Percentiles rank a stretch among this genome's conserved stretches.
Conservation (phyloP, 2,797 vertebrate species). For the Sebastes hubbsi region DNA sequence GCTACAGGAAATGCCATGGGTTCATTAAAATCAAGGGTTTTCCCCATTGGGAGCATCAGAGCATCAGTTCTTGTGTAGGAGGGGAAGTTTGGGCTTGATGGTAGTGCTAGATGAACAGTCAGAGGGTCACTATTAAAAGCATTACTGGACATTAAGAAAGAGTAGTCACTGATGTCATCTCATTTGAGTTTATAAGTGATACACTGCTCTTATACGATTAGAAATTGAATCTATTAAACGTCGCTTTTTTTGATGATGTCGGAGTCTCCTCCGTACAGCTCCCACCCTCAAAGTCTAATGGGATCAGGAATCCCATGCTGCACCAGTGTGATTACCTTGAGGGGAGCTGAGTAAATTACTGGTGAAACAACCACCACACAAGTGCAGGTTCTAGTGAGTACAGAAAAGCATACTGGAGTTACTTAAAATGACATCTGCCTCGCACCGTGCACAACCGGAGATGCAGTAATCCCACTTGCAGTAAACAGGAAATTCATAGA, state of each 20-base stretch:
- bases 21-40: slow-evolving; percentile 16
- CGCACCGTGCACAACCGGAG: neutral
- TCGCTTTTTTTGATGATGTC: neutral
- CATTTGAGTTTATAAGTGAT: neutral
- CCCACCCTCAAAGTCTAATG: neutral
- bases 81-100: neutral
- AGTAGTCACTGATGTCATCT: neutral
- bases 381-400: neutral
- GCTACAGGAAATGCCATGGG: slow-evolving; percentile 40
- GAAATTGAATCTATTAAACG: neutral
- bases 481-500: neutral
- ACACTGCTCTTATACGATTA: neutral
- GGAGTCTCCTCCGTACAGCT: neutral
- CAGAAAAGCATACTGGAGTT: slow-evolving; percentile 10
- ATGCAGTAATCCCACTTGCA: neutral
- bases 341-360: slow-evolving; percentile 18
- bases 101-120: neutral
- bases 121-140: neutral
- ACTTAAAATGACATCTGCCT: slow-evolving; percentile 11
- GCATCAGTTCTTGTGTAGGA: neutral
- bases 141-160: neutral
- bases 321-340: slow-evolving; percentile 13
- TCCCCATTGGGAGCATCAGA: slow-evolving; percentile 2
- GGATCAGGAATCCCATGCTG: slow-evolving; percentile 17
- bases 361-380: neutral